phyloP scores from a whole-genome alignment of 2,888 invertebrate species.

The Eupithecia subumbrata region DNA sequence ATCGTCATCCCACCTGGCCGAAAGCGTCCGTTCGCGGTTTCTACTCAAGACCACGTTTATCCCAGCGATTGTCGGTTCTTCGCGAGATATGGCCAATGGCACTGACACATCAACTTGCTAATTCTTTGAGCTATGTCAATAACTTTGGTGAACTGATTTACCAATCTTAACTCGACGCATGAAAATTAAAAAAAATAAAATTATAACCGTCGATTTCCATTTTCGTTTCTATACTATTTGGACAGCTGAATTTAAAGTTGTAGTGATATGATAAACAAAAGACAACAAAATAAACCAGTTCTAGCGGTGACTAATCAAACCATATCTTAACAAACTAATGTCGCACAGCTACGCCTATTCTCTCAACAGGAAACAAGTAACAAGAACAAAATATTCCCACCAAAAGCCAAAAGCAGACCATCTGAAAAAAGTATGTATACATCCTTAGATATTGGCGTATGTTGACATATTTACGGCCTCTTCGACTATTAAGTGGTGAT shows the following conservation, averaged over 20 bases:
- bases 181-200: no score
- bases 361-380: slow-evolving; percentile 9
- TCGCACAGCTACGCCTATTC: background rate
- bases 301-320: background rate
- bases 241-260: background rate
- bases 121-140: no score
- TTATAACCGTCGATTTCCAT: no score
- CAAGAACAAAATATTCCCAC: slow-evolving; percentile 15
- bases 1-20: no score
- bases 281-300: background rate
- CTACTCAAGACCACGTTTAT: no score
- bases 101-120: no score
- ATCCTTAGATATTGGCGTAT: slow-evolving; percentile 80
- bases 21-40: no score
- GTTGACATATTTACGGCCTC: slow-evolving; percentile 82
- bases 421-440: slow-evolving; percentile 67
- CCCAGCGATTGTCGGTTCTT: no score
- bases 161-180: no score
- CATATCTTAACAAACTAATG: background rate
- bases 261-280: background rate
- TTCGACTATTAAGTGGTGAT: slow-evolving; percentile 83
- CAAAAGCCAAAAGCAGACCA: slow-evolving; percentile 34
- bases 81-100: no score
- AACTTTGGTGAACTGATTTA: no score
- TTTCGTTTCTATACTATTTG: no score